Evolutionary conservation across 2,113 vertebrate species (phyloP).

Genomic region (Bufo gargarizans): DNA sequence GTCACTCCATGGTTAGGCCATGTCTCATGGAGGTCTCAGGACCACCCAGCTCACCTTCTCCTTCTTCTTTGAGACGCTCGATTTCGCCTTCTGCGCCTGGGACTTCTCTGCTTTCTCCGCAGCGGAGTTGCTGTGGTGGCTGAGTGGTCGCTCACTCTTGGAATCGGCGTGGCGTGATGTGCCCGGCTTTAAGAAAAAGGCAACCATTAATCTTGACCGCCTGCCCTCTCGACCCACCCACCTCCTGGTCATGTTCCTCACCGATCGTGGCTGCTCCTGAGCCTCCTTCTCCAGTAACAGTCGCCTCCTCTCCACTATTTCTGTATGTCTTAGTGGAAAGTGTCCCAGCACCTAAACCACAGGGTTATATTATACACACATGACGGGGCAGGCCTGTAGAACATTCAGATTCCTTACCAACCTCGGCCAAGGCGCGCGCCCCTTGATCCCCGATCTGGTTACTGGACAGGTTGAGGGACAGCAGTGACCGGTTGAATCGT

Average conservation of each 20-base stretch:
- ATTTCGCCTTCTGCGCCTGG: slow-evolving; percentile 61
- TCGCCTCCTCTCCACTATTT: slow-evolving; percentile 80
- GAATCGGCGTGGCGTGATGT: slow-evolving; percentile 61
- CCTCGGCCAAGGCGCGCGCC: slow-evolving; percentile 77
- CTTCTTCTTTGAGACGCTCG: slow-evolving; percentile 70
- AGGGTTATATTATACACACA: background rate
- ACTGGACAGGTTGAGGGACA: slow-evolving; percentile 80
- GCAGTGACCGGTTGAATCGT: slow-evolving; percentile 80
- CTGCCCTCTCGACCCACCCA: too few relatives aligned
- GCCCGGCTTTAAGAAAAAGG: slow-evolving; percentile 56
- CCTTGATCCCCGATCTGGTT: slow-evolving; percentile 82
- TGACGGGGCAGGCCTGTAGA: background rate
- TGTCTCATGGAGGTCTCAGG: background rate
- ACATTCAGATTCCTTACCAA: slow-evolving; percentile 45
- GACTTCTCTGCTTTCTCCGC: slow-evolving; percentile 59
- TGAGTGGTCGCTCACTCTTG: slow-evolving; percentile 59
- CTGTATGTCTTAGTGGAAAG: slow-evolving; percentile 78
- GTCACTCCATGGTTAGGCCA: too few relatives aligned
- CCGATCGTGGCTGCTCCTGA: slow-evolving; percentile 64
- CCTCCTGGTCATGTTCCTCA: slow-evolving; percentile 48
- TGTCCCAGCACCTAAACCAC: slow-evolving; percentile 75
- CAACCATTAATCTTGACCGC: background rate
- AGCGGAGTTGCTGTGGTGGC: slow-evolving; percentile 55
- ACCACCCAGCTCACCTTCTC: slow-evolving; percentile 62
- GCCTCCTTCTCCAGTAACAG: slow-evolving; percentile 68